Conservation (phyloP, 2,888 invertebrate genomes). For the Xylota segnis region DNA sequence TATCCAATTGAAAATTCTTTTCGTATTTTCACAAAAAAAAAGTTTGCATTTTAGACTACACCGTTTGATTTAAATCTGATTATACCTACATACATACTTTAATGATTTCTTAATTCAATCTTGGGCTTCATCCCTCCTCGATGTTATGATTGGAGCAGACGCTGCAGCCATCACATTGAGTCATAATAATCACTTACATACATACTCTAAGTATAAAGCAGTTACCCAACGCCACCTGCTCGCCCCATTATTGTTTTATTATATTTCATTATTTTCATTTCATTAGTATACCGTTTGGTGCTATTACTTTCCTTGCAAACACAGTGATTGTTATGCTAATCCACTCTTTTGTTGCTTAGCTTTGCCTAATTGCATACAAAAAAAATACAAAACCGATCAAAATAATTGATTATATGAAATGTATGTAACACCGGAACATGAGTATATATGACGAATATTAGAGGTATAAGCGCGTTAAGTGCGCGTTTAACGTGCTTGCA, state of each 20-base stretch:
- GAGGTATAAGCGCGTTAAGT: neutral
- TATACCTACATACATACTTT: too few relatives aligned
- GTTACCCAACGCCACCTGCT: conserved; percentile 34
- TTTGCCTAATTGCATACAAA: conserved; percentile 19
- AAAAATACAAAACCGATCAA: conserved; percentile 15
- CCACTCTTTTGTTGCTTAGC: conserved; percentile 1
- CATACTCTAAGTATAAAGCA: neutral
- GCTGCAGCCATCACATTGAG: conserved; percentile 1
- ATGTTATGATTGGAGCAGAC: neutral
- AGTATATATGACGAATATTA: neutral
- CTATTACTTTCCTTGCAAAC: neutral
- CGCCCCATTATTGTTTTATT: conserved; percentile 24
- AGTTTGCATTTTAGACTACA: too few relatives aligned
- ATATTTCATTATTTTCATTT: conserved; percentile 19
- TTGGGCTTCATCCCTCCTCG: neutral
- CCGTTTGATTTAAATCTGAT: neutral
- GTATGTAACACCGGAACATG: conserved; percentile 29
- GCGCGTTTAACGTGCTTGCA: conserved; percentile 53
- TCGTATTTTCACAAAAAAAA: too few relatives aligned
- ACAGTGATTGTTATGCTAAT: neutral
- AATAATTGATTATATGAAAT: conserved; percentile 15
- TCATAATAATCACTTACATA: neutral
- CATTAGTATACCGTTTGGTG: conserved; percentile 13
- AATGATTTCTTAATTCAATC: conserved; percentile 17
- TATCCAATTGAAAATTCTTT: too few relatives aligned